Evolutionary conservation across 2,113 vertebrate species (phyloP), one percentile per base, ranked within the genome.

Genomic region (Carlito syrichta): DNA sequence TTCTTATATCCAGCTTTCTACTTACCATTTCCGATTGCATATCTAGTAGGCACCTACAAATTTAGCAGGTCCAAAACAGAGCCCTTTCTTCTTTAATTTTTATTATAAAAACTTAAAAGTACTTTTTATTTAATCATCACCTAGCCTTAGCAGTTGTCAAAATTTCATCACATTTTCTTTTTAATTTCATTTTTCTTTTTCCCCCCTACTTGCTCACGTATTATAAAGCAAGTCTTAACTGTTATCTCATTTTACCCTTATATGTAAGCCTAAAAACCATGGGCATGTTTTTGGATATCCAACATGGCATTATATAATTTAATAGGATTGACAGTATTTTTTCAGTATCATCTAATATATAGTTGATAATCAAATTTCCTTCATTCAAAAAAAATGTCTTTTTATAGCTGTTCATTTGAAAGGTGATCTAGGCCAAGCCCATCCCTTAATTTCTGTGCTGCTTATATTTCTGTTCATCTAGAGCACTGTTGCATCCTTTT

Each of bases 351-450:
- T 89, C 22, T 86, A 66, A 60, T 81, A 40, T 5, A 35, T 38
- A 71, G 69, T 84, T 22, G 20, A 62, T 71, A 77, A 62, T n/a
- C n/a, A n/a, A n/a, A n/a, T 77, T 38, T 71, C 56, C 12, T 73
- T 96, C 7, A 83, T 95, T 87, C 38, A 85, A 58, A 85, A 71
- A 85, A 58, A 85, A 71, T 56, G 12, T 52, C n/a, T 92, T 74
- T 79, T 77, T 69, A 58, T 54, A n/a, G n/a, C 62, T 66, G 3
- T 71, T 68, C 86, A 40, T 85, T 85, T 32, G 63, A 50, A 91
- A 85, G 45, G 43, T 58, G 27, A 71, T 35, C 63, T n/a, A n/a
- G n/a, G n/a, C n/a, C n/a, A n/a, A n/a, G n/a, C n/a, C n/a, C n/a
- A n/a, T n/a, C n/a, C n/a, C n/a, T n/a, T n/a, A n/a, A n/a, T n/a